Evolutionary conservation across 2,888 invertebrate genomes (phyloP).

Genomic region (Sinelater perroti): DNA sequence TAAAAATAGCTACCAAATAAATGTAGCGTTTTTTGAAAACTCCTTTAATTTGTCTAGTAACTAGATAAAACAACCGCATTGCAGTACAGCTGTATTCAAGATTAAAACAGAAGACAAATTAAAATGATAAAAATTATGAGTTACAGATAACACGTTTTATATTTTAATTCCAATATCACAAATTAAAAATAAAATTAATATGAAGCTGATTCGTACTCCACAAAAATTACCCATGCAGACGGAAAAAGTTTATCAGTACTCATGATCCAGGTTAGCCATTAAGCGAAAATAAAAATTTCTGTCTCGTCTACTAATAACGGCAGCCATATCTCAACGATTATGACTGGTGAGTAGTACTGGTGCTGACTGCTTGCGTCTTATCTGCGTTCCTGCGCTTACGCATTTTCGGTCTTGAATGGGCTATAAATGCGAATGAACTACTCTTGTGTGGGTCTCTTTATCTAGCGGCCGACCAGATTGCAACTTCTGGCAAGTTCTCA

Average conservation of each 20-base stretch:
- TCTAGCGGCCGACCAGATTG: conserved; percentile 43
- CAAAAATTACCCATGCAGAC: no score
- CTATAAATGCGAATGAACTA: conserved; percentile 50
- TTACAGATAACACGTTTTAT: no score
- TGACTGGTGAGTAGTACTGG: conserved; percentile 33
- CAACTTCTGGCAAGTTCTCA: conserved; percentile 44
- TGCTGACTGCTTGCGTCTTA: conserved; percentile 39
- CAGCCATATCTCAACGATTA: conserved; percentile 32
- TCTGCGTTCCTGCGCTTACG: conserved; percentile 45
- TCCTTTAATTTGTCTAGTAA: no score
- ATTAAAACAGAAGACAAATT: no score
- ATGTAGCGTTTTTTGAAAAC: no score
- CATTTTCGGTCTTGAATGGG: conserved; percentile 47
- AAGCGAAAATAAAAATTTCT: conserved; percentile 19
- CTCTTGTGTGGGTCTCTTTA: conserved; percentile 48
- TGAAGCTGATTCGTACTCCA: no score
- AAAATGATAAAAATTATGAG: no score
- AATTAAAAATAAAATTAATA: no score
- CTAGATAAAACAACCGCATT: no score
- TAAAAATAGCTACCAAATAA: no score
- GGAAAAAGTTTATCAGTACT: conserved; percentile 1
- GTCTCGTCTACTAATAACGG: conserved; percentile 31
- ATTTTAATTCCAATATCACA: no score
- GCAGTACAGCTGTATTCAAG: no score
- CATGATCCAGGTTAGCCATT: conserved; percentile 8